Evolutionary conservation across 2,888 invertebrate genomes (phyloP).

Genomic region (Aporophyla nigra): DNA sequence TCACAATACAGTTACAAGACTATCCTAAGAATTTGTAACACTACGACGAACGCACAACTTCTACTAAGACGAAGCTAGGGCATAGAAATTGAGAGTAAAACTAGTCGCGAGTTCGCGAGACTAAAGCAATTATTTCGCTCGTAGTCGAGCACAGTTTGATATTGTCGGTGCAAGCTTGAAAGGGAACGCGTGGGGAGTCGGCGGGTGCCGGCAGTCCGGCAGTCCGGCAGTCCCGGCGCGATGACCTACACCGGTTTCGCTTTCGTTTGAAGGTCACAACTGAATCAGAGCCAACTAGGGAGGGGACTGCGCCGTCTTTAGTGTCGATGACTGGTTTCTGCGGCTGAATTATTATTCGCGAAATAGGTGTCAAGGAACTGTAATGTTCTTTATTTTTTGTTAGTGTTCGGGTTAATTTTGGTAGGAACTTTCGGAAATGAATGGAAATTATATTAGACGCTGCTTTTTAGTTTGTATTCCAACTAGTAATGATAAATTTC

Average conservation of each 20-base stretch:
- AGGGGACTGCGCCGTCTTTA: constrained; percentile 25
- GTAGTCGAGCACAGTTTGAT: constrained; percentile 18
- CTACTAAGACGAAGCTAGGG: not conserved
- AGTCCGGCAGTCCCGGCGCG: constrained; percentile 69
- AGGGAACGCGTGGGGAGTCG: constrained; percentile 72
- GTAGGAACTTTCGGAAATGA: not conserved
- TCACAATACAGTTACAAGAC: not conserved
- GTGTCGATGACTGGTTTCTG: constrained; percentile 23
- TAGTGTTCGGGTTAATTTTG: not conserved
- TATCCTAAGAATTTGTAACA: not conserved
- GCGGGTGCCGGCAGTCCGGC: constrained; percentile 45
- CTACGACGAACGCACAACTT: not conserved
- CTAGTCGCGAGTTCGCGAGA: constrained; percentile 3
- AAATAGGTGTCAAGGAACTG: not conserved
- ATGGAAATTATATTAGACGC: not conserved
- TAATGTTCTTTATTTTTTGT: too few relatives aligned
- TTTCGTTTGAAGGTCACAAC: constrained; percentile 88
- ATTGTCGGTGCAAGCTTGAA: constrained; percentile 69
- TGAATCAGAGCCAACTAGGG: constrained; percentile 78
- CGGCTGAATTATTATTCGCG: not conserved
- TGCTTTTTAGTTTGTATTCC: not conserved
- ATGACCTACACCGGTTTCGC: constrained; percentile 89
- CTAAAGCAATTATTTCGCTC: constrained; percentile 11
- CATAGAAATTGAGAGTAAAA: constrained; percentile 29
- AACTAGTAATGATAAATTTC: not conserved